Evolutionary conservation across 2,797 vertebrate species (phyloP), one percentile per base, ranked within the genome.

Genomic region (Sitta carolinensis): DNA sequence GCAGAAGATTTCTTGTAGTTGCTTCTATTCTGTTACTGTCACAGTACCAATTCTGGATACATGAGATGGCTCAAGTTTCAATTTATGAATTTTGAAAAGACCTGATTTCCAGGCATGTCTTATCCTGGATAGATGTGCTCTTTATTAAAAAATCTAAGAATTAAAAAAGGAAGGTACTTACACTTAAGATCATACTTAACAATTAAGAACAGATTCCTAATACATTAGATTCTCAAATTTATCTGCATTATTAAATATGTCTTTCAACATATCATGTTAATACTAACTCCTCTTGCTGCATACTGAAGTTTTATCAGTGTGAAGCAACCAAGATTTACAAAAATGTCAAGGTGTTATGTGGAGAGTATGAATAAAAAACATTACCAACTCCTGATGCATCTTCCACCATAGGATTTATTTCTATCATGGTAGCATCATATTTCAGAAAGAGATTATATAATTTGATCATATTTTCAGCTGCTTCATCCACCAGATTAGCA

Each of bases 401-500:
- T 96, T 99, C 99, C 96, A 99, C 99, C 99, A 99, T 99, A 85
- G 99, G 99, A 98, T 99, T 99, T 97, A 99, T 99, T 98, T 99
- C 99, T 61, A 99, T 72, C 99, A 99, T 99, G 66, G 99, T 99
- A 27, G 99, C 99, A 87, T 99, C 99, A 6, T 99, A 99, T 96
- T 99, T 98, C 96, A 99, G 98, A 97, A 99, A 99, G 72, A 99
- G 96, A 36, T 99, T 98, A 96, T 99, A 99, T 22, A 99, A 98
- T 95, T 99, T 99, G 91, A 99, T 96, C 99, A 99, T 99, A 97
- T 98, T 99, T 95, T 98, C 98, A 9, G 99, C 99, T 10, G 99
- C 99, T 97, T 99, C 99, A 81, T 99, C 98, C 58, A 99, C 96
- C 97, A 99, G 94, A 63, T 97, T 98, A 20, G 98, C 10, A 7